A percentile compares a stretch with the other conserved stretches of the same genome.
phyloP scores from a whole-genome alignment of 2,797 vertebrate species.

The Fringilla coelebs region DNA sequence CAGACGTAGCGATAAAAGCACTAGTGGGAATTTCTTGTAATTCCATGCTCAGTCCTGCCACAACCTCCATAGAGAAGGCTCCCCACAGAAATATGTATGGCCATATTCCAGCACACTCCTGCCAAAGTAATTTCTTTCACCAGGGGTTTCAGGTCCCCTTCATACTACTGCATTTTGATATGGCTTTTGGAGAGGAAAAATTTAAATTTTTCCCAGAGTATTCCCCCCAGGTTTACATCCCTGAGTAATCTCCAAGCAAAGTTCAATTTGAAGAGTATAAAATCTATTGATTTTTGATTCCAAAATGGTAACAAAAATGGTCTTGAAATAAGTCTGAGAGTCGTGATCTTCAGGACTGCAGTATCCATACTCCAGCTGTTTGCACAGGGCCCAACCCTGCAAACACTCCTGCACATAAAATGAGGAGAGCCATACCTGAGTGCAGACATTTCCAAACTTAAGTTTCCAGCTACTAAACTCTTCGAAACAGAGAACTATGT shows the following conservation, averaged over 20 bases:
- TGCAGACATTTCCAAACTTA: not conserved
- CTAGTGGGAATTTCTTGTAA: not conserved
- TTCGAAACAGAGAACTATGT: not conserved
- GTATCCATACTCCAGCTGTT: not conserved
- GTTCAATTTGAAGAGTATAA: not conserved
- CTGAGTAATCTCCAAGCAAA: not conserved
- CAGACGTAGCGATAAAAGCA: rapidly evolving
- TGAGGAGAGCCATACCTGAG: not conserved
- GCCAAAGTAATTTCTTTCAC: not conserved
- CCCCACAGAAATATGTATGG: not conserved
- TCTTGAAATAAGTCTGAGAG: not conserved
- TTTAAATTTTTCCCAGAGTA: not conserved
- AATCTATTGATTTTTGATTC: not conserved
- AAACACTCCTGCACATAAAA: not conserved
- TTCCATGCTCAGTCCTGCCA: not conserved
- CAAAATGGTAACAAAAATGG: not conserved
- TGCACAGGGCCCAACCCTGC: not conserved
- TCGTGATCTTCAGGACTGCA: not conserved
- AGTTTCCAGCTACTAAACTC: not conserved
- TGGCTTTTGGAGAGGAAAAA: not conserved
- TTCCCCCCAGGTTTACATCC: not conserved
- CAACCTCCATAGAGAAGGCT: not conserved
- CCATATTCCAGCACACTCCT: not conserved
- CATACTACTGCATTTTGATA: not conserved
- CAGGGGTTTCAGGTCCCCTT: not conserved